Evolutionary conservation across 2,888 invertebrate species (phyloP).

Genomic region (Listrodromus nycthemerus): DNA sequence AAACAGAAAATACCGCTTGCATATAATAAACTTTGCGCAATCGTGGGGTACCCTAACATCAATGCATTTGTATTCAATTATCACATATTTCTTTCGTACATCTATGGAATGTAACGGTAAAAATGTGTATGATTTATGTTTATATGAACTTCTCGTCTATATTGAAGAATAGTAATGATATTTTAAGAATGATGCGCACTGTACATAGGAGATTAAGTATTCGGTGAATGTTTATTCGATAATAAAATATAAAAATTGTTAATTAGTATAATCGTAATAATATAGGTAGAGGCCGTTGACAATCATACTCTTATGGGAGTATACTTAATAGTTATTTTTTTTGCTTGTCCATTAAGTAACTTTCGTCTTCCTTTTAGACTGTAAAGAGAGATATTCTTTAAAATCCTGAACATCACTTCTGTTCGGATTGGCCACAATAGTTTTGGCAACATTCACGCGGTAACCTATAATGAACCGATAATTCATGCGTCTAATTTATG

Average conservation of each 20-base stretch:
- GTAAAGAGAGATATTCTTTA: background rate
- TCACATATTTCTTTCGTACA: background rate
- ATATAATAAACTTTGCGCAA: background rate
- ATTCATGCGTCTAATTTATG: too few relatives aligned
- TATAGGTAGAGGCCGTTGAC: background rate
- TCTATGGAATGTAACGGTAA: background rate
- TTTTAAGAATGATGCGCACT: background rate
- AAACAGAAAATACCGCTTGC: background rate
- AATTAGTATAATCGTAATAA: background rate
- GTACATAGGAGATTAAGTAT: background rate
- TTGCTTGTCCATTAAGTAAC: conserved; percentile 5
- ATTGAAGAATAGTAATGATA: background rate
- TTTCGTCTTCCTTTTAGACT: background rate
- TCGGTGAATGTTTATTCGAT: background rate
- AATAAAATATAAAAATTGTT: background rate
- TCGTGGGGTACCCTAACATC: background rate
- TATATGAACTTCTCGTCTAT: background rate
- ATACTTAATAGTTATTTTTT: background rate
- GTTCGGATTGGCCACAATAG: too few relatives aligned
- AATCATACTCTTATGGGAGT: background rate
- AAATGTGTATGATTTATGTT: background rate
- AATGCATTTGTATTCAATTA: background rate
- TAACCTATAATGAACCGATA: too few relatives aligned
- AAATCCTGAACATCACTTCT: background rate
- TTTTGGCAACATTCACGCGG: too few relatives aligned